A percentile compares a stretch with the other conserved stretches of the same genome.
These are phyloP conservation scores for Heliconius charithonia DNA, from an alignment of 2,888 invertebrate genomes.

Conservation along the genomic window DNA sequence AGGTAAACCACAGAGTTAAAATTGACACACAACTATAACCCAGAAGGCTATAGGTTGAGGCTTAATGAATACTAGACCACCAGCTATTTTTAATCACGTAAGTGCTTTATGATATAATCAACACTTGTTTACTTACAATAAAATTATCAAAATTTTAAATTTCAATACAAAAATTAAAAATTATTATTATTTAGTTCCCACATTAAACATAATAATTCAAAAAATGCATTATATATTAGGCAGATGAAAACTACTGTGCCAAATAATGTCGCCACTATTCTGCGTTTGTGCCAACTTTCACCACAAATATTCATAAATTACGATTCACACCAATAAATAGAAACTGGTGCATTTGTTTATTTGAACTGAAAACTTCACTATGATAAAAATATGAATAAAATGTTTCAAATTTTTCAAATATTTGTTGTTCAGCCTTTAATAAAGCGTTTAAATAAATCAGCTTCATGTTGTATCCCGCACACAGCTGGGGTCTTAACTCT, in stretches of 20 bases:
- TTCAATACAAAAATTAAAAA: neutral
- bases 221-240: slow-evolving; percentile 24
- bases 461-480: no score
- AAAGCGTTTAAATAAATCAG: no score
- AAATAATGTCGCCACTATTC: slow-evolving; percentile 31
- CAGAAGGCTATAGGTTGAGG: no score
- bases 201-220: slow-evolving; percentile 34
- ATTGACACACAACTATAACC: neutral
- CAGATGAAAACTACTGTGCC: slow-evolving; percentile 30
- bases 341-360: slow-evolving; percentile 21
- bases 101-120: neutral
- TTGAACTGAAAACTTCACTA: slow-evolving; percentile 10
- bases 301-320: slow-evolving; percentile 43
- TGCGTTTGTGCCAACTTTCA: slow-evolving; percentile 41
- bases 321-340: slow-evolving; percentile 30
- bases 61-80: no score
- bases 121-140: neutral
- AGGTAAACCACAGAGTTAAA: neutral
- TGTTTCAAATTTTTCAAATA: no score
- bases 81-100: neutral
- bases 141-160: neutral
- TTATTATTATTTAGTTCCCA: neutral
- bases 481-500: no score
- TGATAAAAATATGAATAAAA: neutral
- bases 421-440: no score